Conservation (phyloP, 2,888 invertebrate species). For the Hydrotaea diabolus region DNA sequence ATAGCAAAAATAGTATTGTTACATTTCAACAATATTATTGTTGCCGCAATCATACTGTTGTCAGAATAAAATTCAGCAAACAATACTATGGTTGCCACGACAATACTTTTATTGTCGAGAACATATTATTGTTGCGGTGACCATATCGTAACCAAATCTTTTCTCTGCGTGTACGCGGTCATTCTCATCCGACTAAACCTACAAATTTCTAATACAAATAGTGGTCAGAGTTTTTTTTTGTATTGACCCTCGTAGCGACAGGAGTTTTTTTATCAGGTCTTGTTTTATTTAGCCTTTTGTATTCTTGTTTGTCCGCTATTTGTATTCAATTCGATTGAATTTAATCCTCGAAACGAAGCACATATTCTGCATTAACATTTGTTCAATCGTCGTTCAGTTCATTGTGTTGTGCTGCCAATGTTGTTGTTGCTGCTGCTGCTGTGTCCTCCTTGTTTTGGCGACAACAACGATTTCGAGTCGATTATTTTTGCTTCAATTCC, state of each 20-base stretch:
- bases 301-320: constrained; percentile 62
- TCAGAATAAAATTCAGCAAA: too few species aligned
- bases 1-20: too few species aligned
- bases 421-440: neutral
- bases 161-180: too few species aligned
- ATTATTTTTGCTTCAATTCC: constrained; percentile 64
- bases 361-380: constrained; percentile 56
- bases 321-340: constrained; percentile 68
- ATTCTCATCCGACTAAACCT: too few species aligned
- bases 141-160: too few species aligned
- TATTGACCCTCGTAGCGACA: neutral
- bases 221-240: too few species aligned
- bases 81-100: too few species aligned
- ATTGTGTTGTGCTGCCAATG: constrained; percentile 31
- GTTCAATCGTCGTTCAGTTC: constrained; percentile 45
- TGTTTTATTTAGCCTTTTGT: constrained; percentile 32
- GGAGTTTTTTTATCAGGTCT: neutral
- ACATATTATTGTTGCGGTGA: too few species aligned
- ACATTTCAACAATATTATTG: too few species aligned
- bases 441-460: constrained; percentile 12
- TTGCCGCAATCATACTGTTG: too few species aligned
- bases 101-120: too few species aligned
- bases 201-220: too few species aligned
- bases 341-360: constrained; percentile 60
- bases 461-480: constrained; percentile 57